Base-by-base conservation (phyloP, 2,888 invertebrate genomes). In the Doris montereyensis region DNA sequence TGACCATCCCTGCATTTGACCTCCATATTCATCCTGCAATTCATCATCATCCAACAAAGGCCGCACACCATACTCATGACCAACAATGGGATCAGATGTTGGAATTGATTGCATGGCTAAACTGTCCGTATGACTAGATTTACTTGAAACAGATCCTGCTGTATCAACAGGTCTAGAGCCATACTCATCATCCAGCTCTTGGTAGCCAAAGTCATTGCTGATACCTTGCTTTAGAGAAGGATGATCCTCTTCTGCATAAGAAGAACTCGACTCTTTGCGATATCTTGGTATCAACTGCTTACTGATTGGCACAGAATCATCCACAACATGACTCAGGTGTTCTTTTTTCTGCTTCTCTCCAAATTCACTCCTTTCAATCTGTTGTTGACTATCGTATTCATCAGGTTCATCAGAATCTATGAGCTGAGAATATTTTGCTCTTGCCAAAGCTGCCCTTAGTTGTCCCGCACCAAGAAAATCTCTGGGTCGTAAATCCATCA, bases 1-100 rank as follows among this genome's bases (percentile, higher is more conserved):
- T 13, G 76, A 58, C 68, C 70, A 75, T 28, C n/a, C 60, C 17
- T 81, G 81, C 34, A 72, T 72, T 74, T 81, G 82, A 24, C 72
- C 79, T 21, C 83, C 83, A 77, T 87, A 86, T 0, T 85, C 84
- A 77, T 91, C 90, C 28, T 91, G 91, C n/a, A 95, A 90, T 86
- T 96, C 95, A 89, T 95, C 95, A 87, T 96, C 95, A 77, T 95
- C 93, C 2, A 96, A 89, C 58, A 96, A 90, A 0, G 95, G 95
- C 84, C 94, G 94, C 82, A 95, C 95, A 0, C 95, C 95, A 85
- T 95, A 95, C 84, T 94, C 94, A 89, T 95, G 95, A 0, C 95
- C 94, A 4, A 95, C 94, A 81, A 95, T 94, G 26, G 89, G 84
- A 77, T 91, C 91, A 26, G 85, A 81, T 10, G 41, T 57, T n/a